These are phyloP conservation scores for Diabrotica balteata DNA, from an alignment of 2,888 invertebrate genomes.

Conservation along the genomic window DNA sequence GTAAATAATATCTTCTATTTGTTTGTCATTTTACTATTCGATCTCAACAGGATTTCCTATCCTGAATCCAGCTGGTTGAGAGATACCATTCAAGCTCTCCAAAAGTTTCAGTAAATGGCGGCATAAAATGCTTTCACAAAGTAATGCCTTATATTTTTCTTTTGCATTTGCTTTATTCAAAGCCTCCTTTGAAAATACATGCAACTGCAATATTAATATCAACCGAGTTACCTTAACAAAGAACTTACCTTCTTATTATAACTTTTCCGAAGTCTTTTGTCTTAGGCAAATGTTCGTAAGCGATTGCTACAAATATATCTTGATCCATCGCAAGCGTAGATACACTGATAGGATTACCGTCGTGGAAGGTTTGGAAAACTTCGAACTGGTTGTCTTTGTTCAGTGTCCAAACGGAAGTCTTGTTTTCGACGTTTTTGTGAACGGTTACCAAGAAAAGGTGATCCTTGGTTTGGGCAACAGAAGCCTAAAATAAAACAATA, in stretches of 20 bases:
- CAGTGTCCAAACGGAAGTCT: conserved; percentile 50
- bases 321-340: conserved; percentile 45
- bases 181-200: too few species aligned
- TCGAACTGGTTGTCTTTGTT: conserved; percentile 44
- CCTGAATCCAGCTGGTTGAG: too few species aligned
- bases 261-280: conserved; percentile 51
- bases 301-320: conserved; percentile 52
- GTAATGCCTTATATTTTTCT: too few species aligned
- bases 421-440: conserved; percentile 39
- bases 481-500: conserved; percentile 41
- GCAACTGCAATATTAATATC: too few species aligned
- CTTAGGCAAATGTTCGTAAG: conserved; percentile 49
- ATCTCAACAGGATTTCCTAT: too few species aligned
- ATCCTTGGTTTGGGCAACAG: conserved; percentile 38
- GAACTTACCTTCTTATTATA: conserved; percentile 50
- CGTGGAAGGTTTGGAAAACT: conserved; percentile 48
- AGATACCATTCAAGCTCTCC: too few species aligned
- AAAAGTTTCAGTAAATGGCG: too few species aligned
- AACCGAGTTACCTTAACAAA: too few species aligned
- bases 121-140: too few species aligned
- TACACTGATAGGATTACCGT: conserved; percentile 48
- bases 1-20: too few species aligned
- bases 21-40: too few species aligned
- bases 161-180: too few species aligned
- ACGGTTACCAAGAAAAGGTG: conserved; percentile 43